Evolutionary conservation across 2,888 invertebrate species (phyloP).

Genomic region (Fissipunctia ypsillon): DNA sequence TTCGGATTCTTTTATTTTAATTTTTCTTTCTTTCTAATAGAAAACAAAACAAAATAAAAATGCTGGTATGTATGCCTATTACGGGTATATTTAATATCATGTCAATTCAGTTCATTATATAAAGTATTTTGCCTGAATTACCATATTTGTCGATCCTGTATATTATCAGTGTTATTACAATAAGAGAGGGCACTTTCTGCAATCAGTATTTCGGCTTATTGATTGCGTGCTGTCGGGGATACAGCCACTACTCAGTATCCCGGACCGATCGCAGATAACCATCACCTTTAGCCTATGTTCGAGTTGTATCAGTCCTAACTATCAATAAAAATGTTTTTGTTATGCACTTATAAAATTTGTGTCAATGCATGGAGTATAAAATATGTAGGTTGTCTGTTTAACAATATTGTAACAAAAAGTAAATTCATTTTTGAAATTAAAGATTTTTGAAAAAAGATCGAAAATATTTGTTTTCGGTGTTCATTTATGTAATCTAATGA

Average conservation of each 20-base stretch:
- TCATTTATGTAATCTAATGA: background rate
- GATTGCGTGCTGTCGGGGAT: slow-evolving; percentile 66
- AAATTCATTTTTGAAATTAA: no score
- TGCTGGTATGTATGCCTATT: no score
- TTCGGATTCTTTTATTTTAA: no score
- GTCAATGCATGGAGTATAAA: slow-evolving; percentile 11
- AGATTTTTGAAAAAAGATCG: background rate
- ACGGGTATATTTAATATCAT: no score
- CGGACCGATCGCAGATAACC: slow-evolving; percentile 64
- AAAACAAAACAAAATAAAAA: no score
- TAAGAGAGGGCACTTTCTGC: slow-evolving; percentile 59
- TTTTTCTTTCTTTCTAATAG: no score
- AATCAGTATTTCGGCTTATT: slow-evolving; percentile 70
- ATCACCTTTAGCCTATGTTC: slow-evolving; percentile 51
- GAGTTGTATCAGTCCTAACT: slow-evolving; percentile 10
- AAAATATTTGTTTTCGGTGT: background rate
- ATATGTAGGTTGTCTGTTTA: background rate
- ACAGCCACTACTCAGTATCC: slow-evolving; percentile 14
- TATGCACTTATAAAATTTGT: slow-evolving; percentile 37
- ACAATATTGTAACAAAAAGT: no score
- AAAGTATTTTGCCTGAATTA: background rate
- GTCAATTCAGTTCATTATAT: background rate
- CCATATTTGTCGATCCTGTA: slow-evolving; percentile 17
- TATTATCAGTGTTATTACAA: slow-evolving; percentile 63
- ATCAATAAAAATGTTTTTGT: slow-evolving; percentile 44